phyloP scores from a whole-genome alignment of 2,797 vertebrate genomes.

The Liasis olivaceus region DNA sequence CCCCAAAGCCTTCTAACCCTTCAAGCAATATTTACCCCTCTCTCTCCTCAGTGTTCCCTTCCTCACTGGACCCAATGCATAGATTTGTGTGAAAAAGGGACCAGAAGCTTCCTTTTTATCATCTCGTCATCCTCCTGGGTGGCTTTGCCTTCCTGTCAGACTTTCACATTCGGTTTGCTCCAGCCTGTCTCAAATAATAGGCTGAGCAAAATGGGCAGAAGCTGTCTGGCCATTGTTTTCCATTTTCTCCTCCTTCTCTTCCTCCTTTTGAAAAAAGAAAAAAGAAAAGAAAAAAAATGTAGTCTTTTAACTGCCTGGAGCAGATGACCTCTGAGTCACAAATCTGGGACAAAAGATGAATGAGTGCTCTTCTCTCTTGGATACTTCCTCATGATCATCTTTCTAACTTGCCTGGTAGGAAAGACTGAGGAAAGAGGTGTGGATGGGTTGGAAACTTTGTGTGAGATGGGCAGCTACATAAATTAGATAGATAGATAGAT shows the following conservation, averaged over 20 bases:
- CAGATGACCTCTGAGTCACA: neutral
- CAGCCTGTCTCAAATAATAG: neutral
- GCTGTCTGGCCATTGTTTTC: neutral
- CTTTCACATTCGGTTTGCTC: neutral
- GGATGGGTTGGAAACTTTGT: no score
- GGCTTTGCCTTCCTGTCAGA: neutral
- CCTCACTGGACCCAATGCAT: neutral
- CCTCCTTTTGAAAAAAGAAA: neutral
- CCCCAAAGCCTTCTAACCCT: neutral
- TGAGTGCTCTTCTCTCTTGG: no score
- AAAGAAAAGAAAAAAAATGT: neutral
- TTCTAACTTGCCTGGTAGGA: no score
- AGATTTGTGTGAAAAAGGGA: neutral
- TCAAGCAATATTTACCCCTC: neutral
- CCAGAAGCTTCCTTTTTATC: neutral
- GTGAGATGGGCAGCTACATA: no score
- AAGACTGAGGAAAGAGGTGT: no score
- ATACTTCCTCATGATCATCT: no score
- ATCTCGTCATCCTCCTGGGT: neutral
- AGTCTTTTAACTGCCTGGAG: neutral
- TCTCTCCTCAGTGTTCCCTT: neutral
- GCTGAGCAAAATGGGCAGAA: neutral
- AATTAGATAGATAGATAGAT: no score
- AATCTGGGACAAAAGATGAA: neutral
- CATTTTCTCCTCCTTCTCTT: neutral